Percentiles rank a stretch among this genome's conserved stretches.
Evolutionary conservation across 37 sponge, comb jelly and placozoan genomes (phyloP).

Genomic region (Cliona cf. orientalis): DNA sequence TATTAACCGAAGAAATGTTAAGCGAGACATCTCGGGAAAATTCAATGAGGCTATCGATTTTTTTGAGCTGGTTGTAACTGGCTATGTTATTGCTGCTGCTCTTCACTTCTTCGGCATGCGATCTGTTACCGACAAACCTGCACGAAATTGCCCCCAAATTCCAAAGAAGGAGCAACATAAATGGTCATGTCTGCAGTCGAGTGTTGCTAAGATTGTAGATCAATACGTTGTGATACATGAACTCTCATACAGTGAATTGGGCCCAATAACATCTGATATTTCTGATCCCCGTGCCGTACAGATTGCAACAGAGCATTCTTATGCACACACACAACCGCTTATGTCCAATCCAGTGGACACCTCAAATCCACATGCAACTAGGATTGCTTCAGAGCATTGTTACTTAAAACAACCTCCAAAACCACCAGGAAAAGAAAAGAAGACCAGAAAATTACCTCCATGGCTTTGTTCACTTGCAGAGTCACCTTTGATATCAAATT

Average conservation of each 20-base stretch:
- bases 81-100: slow-evolving; percentile 36
- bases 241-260: neutral
- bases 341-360: neutral
- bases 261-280: neutral
- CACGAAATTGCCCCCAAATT: neutral
- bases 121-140: neutral
- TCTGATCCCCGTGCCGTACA: neutral
- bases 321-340: neutral
- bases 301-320: neutral
- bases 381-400: slow-evolving; percentile 6
- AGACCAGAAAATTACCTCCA: neutral
- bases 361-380: slow-evolving; percentile 6
- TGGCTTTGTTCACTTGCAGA: neutral
- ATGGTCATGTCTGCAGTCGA: neutral
- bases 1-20: slow-evolving; percentile 38
- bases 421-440: neutral
- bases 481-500: neutral
- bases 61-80: slow-evolving; percentile 16
- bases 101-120: slow-evolving; percentile 26
- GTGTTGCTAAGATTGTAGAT: slow-evolving; percentile 12
- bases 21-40: neutral
- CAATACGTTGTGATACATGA: slow-evolving; percentile 19
- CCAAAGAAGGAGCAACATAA: neutral
- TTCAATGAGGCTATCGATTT: slow-evolving; percentile 46
- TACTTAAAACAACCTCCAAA: no score